Conservation (phyloP, 2,113 vertebrate species). For the Pomatostomus ruficeps region DNA sequence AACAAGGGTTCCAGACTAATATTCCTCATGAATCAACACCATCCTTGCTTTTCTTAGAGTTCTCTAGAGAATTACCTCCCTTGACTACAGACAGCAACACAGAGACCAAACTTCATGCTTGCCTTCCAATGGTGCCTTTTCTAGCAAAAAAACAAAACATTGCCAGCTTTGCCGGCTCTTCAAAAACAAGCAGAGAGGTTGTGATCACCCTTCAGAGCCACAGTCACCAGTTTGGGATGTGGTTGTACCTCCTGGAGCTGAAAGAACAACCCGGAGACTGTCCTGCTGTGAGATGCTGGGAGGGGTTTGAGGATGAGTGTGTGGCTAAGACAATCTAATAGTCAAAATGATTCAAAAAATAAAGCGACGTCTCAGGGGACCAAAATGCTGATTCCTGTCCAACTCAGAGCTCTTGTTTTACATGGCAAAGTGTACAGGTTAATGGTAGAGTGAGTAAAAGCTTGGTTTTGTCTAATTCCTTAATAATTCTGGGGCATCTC, state of each 20-base stretch:
- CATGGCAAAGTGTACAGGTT: background rate
- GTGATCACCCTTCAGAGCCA: background rate
- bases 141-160: background rate
- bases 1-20: background rate
- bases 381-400: background rate
- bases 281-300: background rate
- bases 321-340: background rate
- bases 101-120: background rate
- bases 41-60: background rate
- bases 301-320: background rate
- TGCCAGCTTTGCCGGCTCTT: background rate
- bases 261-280: background rate
- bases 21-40: background rate
- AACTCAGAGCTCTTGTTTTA: background rate
- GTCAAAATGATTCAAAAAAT: background rate
- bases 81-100: background rate
- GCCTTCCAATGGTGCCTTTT: background rate
- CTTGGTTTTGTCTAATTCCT: background rate
- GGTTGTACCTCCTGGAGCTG: background rate
- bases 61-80: background rate
- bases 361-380: background rate
- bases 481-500: background rate
- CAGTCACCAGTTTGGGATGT: background rate
- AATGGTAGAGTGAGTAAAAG: background rate
- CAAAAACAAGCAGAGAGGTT: background rate